These are phyloP conservation scores for Nyctalus aviator DNA, from an alignment of 2,797 vertebrate species.

Conservation along the genomic window DNA sequence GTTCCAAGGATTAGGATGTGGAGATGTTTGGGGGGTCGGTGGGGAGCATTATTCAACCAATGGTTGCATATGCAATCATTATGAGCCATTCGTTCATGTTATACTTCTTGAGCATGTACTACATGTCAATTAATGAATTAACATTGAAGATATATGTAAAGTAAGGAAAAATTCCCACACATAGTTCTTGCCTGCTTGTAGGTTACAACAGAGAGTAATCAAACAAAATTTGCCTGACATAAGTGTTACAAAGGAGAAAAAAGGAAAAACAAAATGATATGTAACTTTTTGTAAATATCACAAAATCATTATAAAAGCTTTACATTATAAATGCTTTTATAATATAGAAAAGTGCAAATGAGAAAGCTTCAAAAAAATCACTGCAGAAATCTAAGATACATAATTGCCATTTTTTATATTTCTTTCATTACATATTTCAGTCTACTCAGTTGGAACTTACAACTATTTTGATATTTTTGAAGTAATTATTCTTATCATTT, in stretches of 20 bases:
- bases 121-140: background rate
- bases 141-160: background rate
- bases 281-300: background rate
- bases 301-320: background rate
- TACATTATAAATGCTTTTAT: background rate
- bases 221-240: slow-evolving; percentile 3
- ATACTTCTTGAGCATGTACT: background rate
- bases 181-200: background rate
- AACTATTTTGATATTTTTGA: background rate
- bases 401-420: background rate
- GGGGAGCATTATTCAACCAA: background rate
- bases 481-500: background rate
- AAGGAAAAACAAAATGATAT: background rate
- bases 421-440: background rate
- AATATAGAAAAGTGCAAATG: slow-evolving; percentile 13
- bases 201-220: background rate
- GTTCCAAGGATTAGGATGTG: background rate
- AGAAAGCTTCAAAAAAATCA: background rate
- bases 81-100: slow-evolving; percentile 1
- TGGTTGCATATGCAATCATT: background rate
- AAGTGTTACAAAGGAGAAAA: slow-evolving; percentile 26
- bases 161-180: background rate
- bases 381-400: background rate
- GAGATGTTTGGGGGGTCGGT: background rate
- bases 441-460: background rate